These are phyloP conservation scores for Drosophila vallismaia DNA, from an alignment of 2,888 invertebrate genomes.

Conservation along the genomic window DNA sequence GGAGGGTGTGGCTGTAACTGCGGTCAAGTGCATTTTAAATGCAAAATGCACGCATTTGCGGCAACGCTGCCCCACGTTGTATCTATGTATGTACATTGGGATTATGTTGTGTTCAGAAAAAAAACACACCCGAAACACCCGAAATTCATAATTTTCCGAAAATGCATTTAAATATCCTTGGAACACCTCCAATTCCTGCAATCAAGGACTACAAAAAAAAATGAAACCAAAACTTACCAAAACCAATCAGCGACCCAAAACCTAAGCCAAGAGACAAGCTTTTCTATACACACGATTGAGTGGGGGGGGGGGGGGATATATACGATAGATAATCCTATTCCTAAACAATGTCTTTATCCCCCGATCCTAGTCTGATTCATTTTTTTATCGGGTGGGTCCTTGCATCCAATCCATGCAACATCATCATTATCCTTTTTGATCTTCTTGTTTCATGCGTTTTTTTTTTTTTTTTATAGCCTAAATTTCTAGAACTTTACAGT, in stretches of 20 bases:
- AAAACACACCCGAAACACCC: neutral
- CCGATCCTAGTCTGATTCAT: slow-evolving; percentile 22
- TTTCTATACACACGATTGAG: slow-evolving; percentile 21
- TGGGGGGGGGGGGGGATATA: neutral
- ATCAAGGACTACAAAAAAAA: neutral
- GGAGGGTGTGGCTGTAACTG: slow-evolving; percentile 30
- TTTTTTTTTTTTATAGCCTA: slow-evolving; percentile 11
- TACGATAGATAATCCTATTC: no score
- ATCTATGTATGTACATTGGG: slow-evolving; percentile 20
- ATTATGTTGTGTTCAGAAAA: slow-evolving; percentile 24
- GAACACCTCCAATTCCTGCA: no score
- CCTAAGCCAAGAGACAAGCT: neutral
- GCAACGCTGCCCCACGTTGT: slow-evolving; percentile 15
- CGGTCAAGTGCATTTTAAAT: slow-evolving; percentile 64
- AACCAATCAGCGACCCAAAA: neutral
- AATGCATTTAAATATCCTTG: slow-evolving; percentile 19
- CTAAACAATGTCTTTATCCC: neutral
- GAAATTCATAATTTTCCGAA: slow-evolving; percentile 35
- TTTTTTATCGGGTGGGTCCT: slow-evolving; percentile 63
- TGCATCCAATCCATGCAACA: slow-evolving; percentile 40
- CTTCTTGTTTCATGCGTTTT: slow-evolving; percentile 22
- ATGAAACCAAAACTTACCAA: neutral
- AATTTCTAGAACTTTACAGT: slow-evolving; percentile 23
- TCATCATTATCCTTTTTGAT: slow-evolving; percentile 29
- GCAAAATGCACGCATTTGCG: slow-evolving; percentile 42